phyloP scores from a whole-genome alignment of 2,888 invertebrate genomes.

The Xylocampa areola region DNA sequence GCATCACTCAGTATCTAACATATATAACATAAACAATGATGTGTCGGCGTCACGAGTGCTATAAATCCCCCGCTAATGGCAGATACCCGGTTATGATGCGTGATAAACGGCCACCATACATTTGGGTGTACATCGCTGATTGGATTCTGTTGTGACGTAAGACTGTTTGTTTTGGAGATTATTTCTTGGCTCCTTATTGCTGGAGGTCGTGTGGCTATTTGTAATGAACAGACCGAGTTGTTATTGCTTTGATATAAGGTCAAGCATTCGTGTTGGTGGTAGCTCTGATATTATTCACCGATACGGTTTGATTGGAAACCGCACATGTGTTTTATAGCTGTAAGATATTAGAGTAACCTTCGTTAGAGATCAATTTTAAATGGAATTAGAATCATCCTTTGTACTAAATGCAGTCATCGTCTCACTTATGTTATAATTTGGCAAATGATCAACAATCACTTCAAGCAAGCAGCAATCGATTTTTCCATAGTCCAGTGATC shows the following conservation, averaged over 20 bases:
- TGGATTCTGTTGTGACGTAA: constrained; percentile 76
- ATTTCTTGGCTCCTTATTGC: constrained; percentile 14
- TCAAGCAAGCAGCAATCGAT: no score
- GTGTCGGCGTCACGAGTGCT: constrained; percentile 44
- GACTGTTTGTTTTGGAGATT: constrained; percentile 23
- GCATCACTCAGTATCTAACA: constrained; percentile 43
- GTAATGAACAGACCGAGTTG: constrained; percentile 9
- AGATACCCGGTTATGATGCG: constrained; percentile 61
- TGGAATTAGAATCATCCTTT: no score
- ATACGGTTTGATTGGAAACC: no score
- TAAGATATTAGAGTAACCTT: no score
- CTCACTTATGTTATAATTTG: no score
- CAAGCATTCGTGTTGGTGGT: background rate
- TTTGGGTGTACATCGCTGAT: constrained; percentile 70
- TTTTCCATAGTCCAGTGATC: no score
- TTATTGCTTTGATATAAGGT: background rate
- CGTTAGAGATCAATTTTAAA: no score
- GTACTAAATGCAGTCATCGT: no score
- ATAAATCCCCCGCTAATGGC: constrained; percentile 60
- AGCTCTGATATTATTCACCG: no score
- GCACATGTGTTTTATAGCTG: no score
- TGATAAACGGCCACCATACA: constrained; percentile 70
- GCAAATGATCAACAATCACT: no score
- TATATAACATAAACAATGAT: constrained; percentile 44
- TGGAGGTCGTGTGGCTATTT: background rate